Conservation (phyloP, 1,140 invertebrate species). For the Pygmarrhopalites habei region DNA sequence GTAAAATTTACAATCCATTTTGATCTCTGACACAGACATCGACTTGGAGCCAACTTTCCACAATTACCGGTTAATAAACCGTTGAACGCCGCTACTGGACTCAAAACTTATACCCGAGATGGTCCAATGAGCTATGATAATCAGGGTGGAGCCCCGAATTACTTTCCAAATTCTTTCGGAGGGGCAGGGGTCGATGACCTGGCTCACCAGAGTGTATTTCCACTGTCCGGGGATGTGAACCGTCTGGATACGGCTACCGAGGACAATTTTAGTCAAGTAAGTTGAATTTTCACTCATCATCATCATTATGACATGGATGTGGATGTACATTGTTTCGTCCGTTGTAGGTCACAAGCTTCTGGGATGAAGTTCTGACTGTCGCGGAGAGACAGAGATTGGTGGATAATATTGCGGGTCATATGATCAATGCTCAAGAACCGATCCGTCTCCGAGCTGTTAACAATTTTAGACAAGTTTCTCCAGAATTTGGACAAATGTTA, state of each 20-base stretch:
- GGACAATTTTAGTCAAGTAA: conserved; percentile 55
- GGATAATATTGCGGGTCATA: conserved; percentile 51
- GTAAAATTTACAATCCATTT: no score
- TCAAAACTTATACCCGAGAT: conserved; percentile 78
- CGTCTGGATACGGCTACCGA: conserved; percentile 50
- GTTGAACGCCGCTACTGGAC: conserved; percentile 37
- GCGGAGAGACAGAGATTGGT: conserved; percentile 48
- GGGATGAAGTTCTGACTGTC: conserved; percentile 49
- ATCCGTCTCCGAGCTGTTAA: conserved; percentile 43
- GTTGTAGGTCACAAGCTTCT: conserved; percentile 52
- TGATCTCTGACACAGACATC: no score
- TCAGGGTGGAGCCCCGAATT: conserved; percentile 50
- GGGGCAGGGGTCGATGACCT: conserved; percentile 44
- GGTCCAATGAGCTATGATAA: conserved; percentile 56
- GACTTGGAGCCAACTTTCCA: conserved; percentile 84
- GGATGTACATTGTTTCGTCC: no score
- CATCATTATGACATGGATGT: no score
- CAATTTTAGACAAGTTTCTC: conserved; percentile 34
- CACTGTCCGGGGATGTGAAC: conserved; percentile 5
- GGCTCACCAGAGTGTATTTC: conserved; percentile 33
- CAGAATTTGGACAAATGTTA: conserved; percentile 32
- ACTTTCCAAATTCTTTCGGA: conserved; percentile 58
- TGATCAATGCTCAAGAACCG: conserved; percentile 49
- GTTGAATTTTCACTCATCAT: no score
- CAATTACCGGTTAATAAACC: conserved; percentile 89